Conservation (phyloP, 1,140 invertebrate species). For the Zaprionus gabonicus region DNA sequence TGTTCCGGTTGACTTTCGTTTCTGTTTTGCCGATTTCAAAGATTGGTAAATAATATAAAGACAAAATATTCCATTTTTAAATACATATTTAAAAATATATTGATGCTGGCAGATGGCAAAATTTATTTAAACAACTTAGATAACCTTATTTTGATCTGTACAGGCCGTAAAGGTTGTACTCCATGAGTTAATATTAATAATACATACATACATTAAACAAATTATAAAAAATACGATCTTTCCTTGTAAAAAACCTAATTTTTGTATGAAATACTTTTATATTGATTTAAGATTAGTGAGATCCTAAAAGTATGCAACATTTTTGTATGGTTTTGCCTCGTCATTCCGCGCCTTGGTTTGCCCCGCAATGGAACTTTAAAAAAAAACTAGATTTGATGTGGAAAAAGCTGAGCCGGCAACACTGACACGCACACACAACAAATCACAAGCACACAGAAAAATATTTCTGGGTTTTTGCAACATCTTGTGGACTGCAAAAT, state of each 20-base stretch:
- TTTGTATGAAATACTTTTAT: neutral
- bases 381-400: too few species aligned
- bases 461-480: conserved; percentile 59
- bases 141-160: neutral
- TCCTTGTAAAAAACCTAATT: neutral
- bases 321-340: conserved; percentile 21
- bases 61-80: conserved; percentile 3
- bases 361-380: too few species aligned
- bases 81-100: conserved; percentile 24
- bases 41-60: conserved; percentile 3
- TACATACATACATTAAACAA: too few species aligned
- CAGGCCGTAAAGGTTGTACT: neutral
- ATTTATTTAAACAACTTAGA: neutral
- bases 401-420: neutral
- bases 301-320: conserved; percentile 45
- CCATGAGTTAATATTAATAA: neutral
- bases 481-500: conserved; percentile 49
- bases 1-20: conserved; percentile 1
- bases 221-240: too few species aligned
- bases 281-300: neutral
- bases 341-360: neutral
- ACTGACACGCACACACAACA: conserved; percentile 13
- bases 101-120: neutral
- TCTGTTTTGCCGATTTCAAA: neutral
- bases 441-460: conserved; percentile 20